A percentile compares a stretch with the other conserved stretches of the same genome.
Conservation (phyloP, 2,113 vertebrate species). For the Notothenia coriiceps region DNA sequence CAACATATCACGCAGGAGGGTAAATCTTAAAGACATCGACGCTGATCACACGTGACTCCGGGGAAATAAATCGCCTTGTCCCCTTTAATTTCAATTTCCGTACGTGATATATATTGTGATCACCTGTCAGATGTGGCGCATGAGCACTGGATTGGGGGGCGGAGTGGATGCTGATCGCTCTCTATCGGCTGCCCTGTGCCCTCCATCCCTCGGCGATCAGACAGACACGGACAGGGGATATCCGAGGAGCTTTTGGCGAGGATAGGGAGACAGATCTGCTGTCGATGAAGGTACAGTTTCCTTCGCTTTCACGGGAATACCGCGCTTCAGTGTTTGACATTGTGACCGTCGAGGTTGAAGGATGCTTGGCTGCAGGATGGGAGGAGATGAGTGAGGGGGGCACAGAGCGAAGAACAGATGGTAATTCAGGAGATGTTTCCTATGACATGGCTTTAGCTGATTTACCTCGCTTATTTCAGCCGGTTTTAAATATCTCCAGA, state of each 20-base stretch:
- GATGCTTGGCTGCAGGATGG: conserved; percentile 74
- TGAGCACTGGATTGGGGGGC: conserved; percentile 82
- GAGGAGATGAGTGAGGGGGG: conserved; percentile 59
- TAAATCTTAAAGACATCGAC: conserved; percentile 21
- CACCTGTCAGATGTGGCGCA: conserved; percentile 83
- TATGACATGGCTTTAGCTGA: conserved; percentile 44
- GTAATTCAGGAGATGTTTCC: conserved; percentile 47
- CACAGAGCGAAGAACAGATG: conserved; percentile 52
- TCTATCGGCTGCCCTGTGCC: conserved; percentile 75
- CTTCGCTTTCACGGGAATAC: not conserved
- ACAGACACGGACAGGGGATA: conserved; percentile 47
- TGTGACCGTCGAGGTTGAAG: conserved; percentile 80
- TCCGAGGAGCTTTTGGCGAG: conserved; percentile 51
- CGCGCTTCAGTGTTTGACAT: conserved; percentile 75
- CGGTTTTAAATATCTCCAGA: conserved; percentile 3
- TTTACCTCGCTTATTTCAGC: conserved; percentile 19
- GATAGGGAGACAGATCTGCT: conserved; percentile 71
- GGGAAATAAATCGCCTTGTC: conserved; percentile 69
- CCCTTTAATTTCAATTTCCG: conserved; percentile 84
- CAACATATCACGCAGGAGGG: conserved; percentile 1
- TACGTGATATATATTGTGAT: conserved; percentile 83
- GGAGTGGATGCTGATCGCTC: conserved; percentile 78
- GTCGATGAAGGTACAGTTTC: conserved; percentile 63
- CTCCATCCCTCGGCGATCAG: conserved; percentile 74
- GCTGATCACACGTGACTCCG: conserved; percentile 50